These are phyloP conservation scores for Leucopsar rothschildi DNA, from an alignment of 2,113 vertebrate species.

Conservation along the genomic window DNA sequence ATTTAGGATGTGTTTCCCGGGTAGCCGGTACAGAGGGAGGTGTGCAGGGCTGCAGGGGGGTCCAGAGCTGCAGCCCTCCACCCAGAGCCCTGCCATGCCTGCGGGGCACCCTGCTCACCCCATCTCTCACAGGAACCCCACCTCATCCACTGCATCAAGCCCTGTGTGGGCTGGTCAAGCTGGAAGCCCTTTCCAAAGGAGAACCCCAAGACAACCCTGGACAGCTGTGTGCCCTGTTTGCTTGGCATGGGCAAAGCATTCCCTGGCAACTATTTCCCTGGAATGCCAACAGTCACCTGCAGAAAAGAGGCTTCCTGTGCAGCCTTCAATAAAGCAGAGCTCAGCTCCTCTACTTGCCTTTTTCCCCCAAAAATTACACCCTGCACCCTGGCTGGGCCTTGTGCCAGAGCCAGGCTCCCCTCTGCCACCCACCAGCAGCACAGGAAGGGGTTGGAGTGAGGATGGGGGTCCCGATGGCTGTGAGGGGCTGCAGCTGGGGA, in stretches of 20 bases:
- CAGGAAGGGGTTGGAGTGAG: accelerated
- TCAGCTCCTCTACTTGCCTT: not conserved
- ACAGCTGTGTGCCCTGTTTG: accelerated
- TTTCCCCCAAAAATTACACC: accelerated
- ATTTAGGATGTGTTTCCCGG: constrained; percentile 40
- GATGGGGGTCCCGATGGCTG: not conserved
- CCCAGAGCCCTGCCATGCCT: not conserved
- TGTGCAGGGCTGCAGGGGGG: not conserved
- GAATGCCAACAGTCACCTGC: not conserved
- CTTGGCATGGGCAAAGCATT: not conserved
- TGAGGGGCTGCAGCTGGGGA: not conserved
- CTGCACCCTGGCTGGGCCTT: not conserved
- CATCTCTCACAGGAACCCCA: accelerated
- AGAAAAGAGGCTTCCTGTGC: not conserved
- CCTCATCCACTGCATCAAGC: accelerated
- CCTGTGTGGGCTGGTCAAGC: not conserved
- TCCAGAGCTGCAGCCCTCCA: not conserved
- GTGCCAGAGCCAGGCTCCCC: too few species aligned
- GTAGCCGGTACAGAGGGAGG: not conserved
- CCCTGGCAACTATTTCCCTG: not conserved
- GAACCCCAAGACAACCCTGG: not conserved
- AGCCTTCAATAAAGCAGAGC: not conserved
- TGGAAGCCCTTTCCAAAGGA: not conserved
- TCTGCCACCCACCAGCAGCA: accelerated
- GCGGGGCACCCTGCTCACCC: not conserved